A percentile compares a stretch with the other conserved stretches of the same genome.
phyloP scores from a whole-genome alignment of 2,888 invertebrate species.

The Melinaea menophilus region DNA sequence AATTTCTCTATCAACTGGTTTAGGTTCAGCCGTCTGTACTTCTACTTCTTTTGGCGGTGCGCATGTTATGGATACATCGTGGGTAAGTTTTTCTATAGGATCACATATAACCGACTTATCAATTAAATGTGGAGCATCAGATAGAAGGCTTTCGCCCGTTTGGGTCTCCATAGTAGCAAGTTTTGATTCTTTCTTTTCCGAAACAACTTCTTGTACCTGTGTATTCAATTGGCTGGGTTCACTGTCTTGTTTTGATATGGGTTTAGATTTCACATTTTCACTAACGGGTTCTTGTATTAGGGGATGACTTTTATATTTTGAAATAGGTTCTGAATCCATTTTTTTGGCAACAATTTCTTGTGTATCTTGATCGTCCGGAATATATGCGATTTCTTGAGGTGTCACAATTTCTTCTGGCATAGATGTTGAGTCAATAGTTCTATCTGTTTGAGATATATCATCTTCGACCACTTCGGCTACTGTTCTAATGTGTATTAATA shows the following conservation, averaged over 20 bases:
- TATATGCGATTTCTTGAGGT: conserved; percentile 48
- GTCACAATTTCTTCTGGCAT: conserved; percentile 83
- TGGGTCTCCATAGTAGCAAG: conserved; percentile 79
- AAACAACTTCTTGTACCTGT: conserved; percentile 22
- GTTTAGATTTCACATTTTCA: conserved; percentile 29
- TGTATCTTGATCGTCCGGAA: conserved; percentile 33
- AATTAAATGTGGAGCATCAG: conserved; percentile 58
- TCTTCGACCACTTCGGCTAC: conserved; percentile 64
- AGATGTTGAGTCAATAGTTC: conserved; percentile 83
- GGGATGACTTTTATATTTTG: background rate
- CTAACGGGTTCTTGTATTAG: conserved; percentile 33
- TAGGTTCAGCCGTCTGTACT: conserved; percentile 79
- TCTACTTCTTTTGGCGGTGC: conserved; percentile 78
- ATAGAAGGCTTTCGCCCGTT: conserved; percentile 80
- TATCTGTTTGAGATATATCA: conserved; percentile 75
- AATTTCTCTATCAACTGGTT: conserved; percentile 67
- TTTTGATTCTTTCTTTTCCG: conserved; percentile 37
- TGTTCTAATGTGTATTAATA: conserved; percentile 62
- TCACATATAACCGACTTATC: conserved; percentile 68
- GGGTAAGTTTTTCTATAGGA: conserved; percentile 56
- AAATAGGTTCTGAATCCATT: background rate
- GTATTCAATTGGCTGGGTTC: conserved; percentile 17
- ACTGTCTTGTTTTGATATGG: conserved; percentile 19
- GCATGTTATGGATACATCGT: conserved; percentile 74
- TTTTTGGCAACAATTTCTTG: background rate